Percentiles rank a stretch among this genome's conserved stretches.
phyloP scores from a whole-genome alignment of 2,888 invertebrate genomes.

The Diaprepes abbreviatus region DNA sequence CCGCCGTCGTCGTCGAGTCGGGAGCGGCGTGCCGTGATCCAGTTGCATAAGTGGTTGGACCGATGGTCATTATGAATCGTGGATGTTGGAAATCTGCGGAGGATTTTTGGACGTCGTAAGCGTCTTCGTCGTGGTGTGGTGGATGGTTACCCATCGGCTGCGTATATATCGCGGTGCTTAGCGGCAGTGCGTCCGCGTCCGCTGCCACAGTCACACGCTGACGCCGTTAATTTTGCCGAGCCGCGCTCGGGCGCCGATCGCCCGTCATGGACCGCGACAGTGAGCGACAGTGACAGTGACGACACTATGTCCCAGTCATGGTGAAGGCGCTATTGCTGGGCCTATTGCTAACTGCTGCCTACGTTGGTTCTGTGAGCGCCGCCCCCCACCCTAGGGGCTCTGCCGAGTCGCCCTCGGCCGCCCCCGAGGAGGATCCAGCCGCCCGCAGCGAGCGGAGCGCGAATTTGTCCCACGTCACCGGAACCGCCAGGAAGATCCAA shows the following conservation, averaged over 20 bases:
- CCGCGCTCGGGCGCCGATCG: constrained; percentile 43
- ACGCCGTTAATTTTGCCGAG: constrained; percentile 41
- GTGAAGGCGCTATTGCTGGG: constrained; percentile 68
- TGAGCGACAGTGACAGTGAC: constrained; percentile 62
- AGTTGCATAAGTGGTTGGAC: constrained; percentile 11
- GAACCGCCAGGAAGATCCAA: constrained; percentile 84
- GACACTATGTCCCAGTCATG: constrained; percentile 69
- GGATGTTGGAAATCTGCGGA: constrained; percentile 11
- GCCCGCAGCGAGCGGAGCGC: constrained; percentile 80
- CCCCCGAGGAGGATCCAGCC: constrained; percentile 60
- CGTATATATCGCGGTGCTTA: constrained; percentile 42
- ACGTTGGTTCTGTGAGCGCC: constrained; percentile 66
- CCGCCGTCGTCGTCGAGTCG: constrained; percentile 22
- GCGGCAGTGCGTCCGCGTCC: constrained; percentile 67
- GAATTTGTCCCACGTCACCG: constrained; percentile 85
- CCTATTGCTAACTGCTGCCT: constrained; percentile 67
- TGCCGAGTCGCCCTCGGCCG: constrained; percentile 54
- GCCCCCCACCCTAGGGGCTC: constrained; percentile 62
- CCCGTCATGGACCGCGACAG: constrained; percentile 50
- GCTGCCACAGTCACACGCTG: constrained; percentile 68
- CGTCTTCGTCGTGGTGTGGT: constrained; percentile 23
- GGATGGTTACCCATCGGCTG: constrained; percentile 11
- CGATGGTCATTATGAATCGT: constrained; percentile 5
- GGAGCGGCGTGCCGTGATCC: constrained; percentile 19
- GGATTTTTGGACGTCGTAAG: constrained; percentile 12